Evolutionary conservation across 2,888 invertebrate genomes (phyloP).

Genomic region (Oxyteleia sp.): DNA sequence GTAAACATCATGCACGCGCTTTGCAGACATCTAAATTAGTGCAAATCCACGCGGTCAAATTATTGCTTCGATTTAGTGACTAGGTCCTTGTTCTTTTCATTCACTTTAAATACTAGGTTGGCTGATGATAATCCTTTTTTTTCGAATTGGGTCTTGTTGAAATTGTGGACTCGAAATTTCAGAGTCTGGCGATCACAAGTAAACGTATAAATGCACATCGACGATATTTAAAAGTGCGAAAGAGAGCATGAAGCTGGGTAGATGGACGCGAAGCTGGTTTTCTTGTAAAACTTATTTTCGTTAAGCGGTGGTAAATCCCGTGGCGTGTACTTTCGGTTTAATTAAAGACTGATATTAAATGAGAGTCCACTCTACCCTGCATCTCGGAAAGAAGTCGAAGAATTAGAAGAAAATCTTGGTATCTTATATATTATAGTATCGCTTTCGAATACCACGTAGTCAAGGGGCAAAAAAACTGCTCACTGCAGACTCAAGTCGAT

Average conservation of each 20-base stretch:
- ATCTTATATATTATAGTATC: slow-evolving; percentile 83
- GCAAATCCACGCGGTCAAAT: slow-evolving; percentile 54
- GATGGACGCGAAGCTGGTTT: no score
- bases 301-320: no score
- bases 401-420: slow-evolving; percentile 70
- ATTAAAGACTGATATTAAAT: background rate
- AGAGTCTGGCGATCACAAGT: no score
- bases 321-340: background rate
- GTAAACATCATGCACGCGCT: slow-evolving; percentile 27
- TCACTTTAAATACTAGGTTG: no score
- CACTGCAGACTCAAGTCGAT: slow-evolving; percentile 80
- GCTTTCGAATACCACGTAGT: slow-evolving; percentile 86
- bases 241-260: no score
- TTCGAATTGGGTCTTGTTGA: no score
- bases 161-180: no score
- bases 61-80: slow-evolving; percentile 72
- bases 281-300: no score
- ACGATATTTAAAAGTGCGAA: no score
- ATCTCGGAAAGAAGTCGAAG: slow-evolving; percentile 11
- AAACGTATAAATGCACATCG: no score
- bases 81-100: no score
- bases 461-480: slow-evolving; percentile 76
- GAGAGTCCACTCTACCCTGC: slow-evolving; percentile 25
- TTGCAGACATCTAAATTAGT: slow-evolving; percentile 42
- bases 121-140: no score